phyloP scores from a whole-genome alignment of 2,113 vertebrate genomes.

The Potamarius usumacintae region DNA sequence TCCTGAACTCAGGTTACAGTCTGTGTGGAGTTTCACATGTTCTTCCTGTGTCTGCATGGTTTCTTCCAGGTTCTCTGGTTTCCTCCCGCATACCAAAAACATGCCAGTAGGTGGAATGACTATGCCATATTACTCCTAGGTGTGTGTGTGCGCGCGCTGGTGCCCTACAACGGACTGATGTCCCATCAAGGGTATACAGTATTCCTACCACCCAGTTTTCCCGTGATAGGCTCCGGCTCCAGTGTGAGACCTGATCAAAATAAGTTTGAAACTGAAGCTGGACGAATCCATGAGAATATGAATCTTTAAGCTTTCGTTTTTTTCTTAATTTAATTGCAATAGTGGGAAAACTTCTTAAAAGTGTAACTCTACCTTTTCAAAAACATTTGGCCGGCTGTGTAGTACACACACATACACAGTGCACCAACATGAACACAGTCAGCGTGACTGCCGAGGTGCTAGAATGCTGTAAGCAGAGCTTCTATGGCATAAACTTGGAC shows the following conservation, averaged over 20 bases:
- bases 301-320: background rate
- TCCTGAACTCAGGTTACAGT: background rate
- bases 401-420: background rate
- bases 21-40: background rate
- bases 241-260: background rate
- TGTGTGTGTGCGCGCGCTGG: background rate
- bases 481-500: conserved; percentile 42
- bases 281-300: background rate
- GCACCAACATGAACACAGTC: background rate
- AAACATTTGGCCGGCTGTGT: background rate
- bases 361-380: background rate
- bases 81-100: background rate
- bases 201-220: background rate
- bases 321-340: background rate
- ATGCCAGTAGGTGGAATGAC: background rate
- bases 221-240: background rate
- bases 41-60: background rate
- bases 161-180: background rate
- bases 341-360: background rate
- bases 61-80: background rate
- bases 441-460: background rate
- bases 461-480: conserved; percentile 2
- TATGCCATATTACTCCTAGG: background rate
- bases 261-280: background rate
- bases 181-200: background rate